Conservation (phyloP, 2,797 vertebrate genomes). For the Sebastes diaconus region DNA sequence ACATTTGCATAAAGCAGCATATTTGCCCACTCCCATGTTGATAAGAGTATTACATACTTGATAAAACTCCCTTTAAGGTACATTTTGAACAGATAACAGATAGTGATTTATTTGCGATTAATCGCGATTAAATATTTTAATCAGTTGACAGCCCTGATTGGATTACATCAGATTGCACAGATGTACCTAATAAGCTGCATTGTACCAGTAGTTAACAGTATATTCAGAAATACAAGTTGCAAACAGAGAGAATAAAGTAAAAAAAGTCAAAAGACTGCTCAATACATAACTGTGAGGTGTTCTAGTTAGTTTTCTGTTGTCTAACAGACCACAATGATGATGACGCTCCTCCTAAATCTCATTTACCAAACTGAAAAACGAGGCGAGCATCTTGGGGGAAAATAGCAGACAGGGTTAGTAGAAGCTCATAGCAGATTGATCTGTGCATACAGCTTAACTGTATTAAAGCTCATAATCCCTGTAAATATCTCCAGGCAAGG, state of each 20-base stretch:
- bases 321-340: slow-evolving; percentile 52
- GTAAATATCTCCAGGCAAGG: slow-evolving; percentile 82
- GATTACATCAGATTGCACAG: neutral
- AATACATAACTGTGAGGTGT: slow-evolving; percentile 70
- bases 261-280: slow-evolving; percentile 66
- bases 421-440: slow-evolving; percentile 74
- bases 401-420: slow-evolving; percentile 46
- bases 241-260: slow-evolving; percentile 36
- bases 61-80: no score
- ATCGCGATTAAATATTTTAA: no score
- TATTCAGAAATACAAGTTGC: neutral
- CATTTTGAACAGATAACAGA: no score
- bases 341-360: slow-evolving; percentile 48
- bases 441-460: slow-evolving; percentile 68
- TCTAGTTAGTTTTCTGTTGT: slow-evolving; percentile 55
- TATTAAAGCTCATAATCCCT: slow-evolving; percentile 80
- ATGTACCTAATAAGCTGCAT: neutral
- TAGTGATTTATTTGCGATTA: no score
- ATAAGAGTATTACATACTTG: no score
- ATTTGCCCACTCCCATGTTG: no score
- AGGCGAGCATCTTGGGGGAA: slow-evolving; percentile 38
- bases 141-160: neutral
- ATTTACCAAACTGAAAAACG: slow-evolving; percentile 41
- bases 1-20: no score
- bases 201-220: neutral